These are phyloP conservation scores for Tinamus major DNA, from an alignment of 2,797 vertebrate species.

Conservation along the genomic window DNA sequence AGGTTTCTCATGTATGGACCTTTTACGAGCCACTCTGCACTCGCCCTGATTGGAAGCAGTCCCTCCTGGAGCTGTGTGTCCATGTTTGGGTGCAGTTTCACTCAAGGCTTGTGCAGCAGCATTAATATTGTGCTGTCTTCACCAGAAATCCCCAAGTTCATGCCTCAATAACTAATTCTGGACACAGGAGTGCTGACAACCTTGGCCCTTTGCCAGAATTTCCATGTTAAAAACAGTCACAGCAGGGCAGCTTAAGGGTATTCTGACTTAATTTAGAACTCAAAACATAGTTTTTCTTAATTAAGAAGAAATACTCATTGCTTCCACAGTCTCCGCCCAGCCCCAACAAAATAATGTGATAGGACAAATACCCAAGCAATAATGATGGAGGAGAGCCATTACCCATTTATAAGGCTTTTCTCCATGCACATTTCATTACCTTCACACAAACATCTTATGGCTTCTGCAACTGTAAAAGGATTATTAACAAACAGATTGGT, in stretches of 20 bases:
- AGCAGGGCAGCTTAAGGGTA: slow-evolving; percentile 53
- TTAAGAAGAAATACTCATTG: slow-evolving; percentile 42
- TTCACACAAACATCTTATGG: not conserved
- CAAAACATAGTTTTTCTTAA: slow-evolving; percentile 48
- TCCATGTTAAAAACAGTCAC: slow-evolving; percentile 14
- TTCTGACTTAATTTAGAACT: slow-evolving; percentile 56
- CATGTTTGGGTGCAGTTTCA: slow-evolving; percentile 58
- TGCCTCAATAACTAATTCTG: slow-evolving; percentile 36
- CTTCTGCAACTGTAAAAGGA: slow-evolving; percentile 3
- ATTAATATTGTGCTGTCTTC: slow-evolving; percentile 64
- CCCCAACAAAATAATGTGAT: not conserved
- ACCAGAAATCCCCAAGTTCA: slow-evolving; percentile 18
- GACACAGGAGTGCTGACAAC: slow-evolving; percentile 57
- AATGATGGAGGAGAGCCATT: not conserved
- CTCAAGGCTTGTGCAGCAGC: not conserved
- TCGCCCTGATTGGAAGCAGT: not conserved
- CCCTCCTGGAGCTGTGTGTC: slow-evolving; percentile 20
- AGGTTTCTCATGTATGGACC: not conserved
- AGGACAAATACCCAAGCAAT: not conserved
- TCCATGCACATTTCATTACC: not conserved
- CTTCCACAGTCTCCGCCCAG: not conserved
- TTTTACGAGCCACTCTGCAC: not conserved
- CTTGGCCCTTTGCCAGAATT: slow-evolving; percentile 34
- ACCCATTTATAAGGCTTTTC: not conserved
- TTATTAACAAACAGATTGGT: not conserved